Conservation (phyloP, 2,113 vertebrate genomes). For the Odocoileus virginianus region DNA sequence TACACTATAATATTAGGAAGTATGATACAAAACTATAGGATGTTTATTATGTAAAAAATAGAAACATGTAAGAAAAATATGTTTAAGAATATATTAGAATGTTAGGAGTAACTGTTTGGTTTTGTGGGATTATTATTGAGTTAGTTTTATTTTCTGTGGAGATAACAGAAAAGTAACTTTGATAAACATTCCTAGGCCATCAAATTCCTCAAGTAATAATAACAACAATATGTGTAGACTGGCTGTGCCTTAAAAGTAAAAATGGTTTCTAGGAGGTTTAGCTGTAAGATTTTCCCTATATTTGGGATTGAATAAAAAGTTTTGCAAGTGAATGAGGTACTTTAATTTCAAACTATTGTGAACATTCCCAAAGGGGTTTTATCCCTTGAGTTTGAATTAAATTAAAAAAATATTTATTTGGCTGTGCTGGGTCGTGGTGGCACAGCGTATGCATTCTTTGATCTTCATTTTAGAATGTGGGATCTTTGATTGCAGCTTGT, state of each 20-base stretch:
- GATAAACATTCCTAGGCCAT: background rate
- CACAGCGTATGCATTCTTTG: background rate
- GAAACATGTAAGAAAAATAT: background rate
- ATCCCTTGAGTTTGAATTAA: background rate
- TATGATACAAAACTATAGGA: background rate
- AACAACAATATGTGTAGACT: background rate
- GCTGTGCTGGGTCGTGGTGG: background rate
- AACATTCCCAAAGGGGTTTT: background rate
- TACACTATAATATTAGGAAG: background rate
- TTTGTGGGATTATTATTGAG: background rate
- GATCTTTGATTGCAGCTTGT: background rate
- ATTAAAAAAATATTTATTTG: background rate
- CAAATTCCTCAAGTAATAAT: background rate
- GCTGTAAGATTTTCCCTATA: background rate
- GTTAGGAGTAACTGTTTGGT: background rate
- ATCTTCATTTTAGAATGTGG: background rate
- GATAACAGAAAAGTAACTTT: constrained; percentile 12
- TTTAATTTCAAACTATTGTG: background rate
- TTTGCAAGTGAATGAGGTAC: background rate
- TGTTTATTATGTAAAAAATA: background rate
- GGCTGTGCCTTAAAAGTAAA: background rate
- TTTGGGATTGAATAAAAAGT: background rate
- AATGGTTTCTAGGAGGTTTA: background rate
- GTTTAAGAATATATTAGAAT: background rate
- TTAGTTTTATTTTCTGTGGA: background rate